Evolutionary conservation across 2,797 vertebrate genomes (phyloP).

Genomic region (Rhyacichthys aspro): DNA sequence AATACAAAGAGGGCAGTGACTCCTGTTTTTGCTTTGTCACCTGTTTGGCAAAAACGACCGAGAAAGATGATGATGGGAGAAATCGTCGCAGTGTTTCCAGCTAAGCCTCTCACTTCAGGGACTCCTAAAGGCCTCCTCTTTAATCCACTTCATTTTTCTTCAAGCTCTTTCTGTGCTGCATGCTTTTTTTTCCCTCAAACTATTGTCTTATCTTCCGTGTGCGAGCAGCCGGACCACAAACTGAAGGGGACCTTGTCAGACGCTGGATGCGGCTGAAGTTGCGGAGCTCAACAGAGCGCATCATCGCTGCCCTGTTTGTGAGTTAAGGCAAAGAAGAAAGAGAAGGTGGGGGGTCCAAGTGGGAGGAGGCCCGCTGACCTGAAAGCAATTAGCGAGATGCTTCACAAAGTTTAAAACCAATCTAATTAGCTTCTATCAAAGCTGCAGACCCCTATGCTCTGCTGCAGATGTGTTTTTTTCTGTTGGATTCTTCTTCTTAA

Average conservation of each 20-base stretch:
- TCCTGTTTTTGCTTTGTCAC: no score
- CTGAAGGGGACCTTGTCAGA: slow-evolving; percentile 52
- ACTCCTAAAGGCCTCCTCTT: slow-evolving; percentile 17
- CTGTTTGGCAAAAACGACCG: no score
- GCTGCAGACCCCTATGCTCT: slow-evolving; percentile 67
- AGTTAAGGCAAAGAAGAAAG: slow-evolving; percentile 1
- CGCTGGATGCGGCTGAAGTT: slow-evolving; percentile 33
- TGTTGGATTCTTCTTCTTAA: slow-evolving; percentile 72
- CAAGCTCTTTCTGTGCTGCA: neutral
- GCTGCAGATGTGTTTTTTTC: slow-evolving; percentile 67
- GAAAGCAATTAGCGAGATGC: slow-evolving; percentile 76
- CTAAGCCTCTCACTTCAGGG: slow-evolving; percentile 27
- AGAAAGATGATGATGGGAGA: no score
- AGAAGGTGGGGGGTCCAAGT: slow-evolving; percentile 44
- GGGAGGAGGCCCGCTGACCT: slow-evolving; percentile 72
- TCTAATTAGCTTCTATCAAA: slow-evolving; percentile 82
- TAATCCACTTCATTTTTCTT: slow-evolving; percentile 31
- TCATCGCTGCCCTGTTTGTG: slow-evolving; percentile 35
- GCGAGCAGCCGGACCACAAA: slow-evolving; percentile 41
- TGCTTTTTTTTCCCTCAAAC: neutral
- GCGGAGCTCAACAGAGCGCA: slow-evolving; percentile 49
- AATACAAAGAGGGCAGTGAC: no score
- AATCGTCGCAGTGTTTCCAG: slow-evolving; percentile 20
- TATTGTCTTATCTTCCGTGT: slow-evolving; percentile 26
- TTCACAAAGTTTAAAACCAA: slow-evolving; percentile 73